Base-by-base conservation (phyloP, 2,888 invertebrate genomes). In the Phorcus lineatus region DNA sequence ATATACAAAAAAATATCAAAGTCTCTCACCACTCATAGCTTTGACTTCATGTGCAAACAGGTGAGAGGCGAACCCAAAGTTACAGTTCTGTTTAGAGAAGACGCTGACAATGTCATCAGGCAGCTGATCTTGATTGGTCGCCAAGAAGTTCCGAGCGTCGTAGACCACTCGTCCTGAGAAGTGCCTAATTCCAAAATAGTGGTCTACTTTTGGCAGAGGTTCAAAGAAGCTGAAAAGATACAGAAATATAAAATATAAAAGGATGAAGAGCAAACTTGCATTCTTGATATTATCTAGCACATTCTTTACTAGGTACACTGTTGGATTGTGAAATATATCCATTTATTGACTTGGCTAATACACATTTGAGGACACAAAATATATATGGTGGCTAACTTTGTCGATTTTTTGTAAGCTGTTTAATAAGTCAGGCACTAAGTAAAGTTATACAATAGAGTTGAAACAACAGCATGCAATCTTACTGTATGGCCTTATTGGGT, bases 11-110 rank as follows among this genome's bases (percentile, higher is more conserved):
- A 11, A 13, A n/a, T n/a, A n/a, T n/a, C 13, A 1, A 13, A 47
- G 13, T 47, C 16, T 66, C 66, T 62, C 90, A 85, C 95, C 94
- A 89, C 96, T 96, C 17, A 97, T 93, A 1, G 96, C 96, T 94
- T 97, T 97, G 83, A 98, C 94, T 93, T 98, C 98, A 78, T 96
- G 96, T 0, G 97, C 97, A 92, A 98, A 98, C n/a, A 98, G 94
- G 92, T 98, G 98, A 22, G 97, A 97, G 0, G 97, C 98, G 93
- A 98, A 98, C n/a, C 98, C 98, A 93, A 98, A 98, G 92, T 97
- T 97, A 94, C 98, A 98, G 80, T 95, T 96, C 90, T 97, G 96
- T 90, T 97, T 97, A 93, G 97, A 97, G 93, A 98, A 98, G 1
- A 97, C 97, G 0, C 97, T 96, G 0, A 98, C 96, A 89, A 98